phyloP scores from a whole-genome alignment of 2,797 vertebrate genomes.

The Huso huso region DNA sequence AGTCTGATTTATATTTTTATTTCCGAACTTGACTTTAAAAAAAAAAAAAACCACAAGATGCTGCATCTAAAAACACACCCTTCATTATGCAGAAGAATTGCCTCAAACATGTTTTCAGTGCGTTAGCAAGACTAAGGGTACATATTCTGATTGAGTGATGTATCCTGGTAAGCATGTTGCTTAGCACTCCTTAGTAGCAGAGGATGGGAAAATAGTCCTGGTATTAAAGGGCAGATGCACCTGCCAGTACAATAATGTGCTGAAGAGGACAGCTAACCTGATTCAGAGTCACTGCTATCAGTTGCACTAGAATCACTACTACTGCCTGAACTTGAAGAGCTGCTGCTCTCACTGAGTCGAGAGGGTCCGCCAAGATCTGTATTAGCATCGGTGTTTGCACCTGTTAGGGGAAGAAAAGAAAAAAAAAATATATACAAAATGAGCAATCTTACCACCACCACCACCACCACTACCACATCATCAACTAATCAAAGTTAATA shows the following conservation, averaged over 20 bases:
- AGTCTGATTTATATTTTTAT: no score
- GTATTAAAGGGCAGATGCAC: conserved; percentile 12
- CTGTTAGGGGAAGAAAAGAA: conserved; percentile 32
- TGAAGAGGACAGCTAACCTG: conserved; percentile 60
- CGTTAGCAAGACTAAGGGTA: conserved; percentile 18
- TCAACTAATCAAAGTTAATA: not conserved
- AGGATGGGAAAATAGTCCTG: conserved; percentile 7
- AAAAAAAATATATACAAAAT: no score
- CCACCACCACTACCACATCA: no score
- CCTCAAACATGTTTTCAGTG: conserved; percentile 12
- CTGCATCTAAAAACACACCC: not conserved
- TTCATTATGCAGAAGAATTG: not conserved
- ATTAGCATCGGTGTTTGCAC: conserved; percentile 25
- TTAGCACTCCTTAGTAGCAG: conserved; percentile 5
- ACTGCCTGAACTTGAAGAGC: conserved; percentile 44
- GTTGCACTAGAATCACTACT: conserved; percentile 55
- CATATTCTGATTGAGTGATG: not conserved
- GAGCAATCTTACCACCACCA: no score
- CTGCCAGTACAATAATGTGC: conserved; percentile 16
- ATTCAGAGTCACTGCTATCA: conserved; percentile 69
- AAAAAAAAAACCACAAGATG: not conserved
- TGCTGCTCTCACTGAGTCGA: conserved; percentile 59
- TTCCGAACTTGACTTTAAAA: not conserved
- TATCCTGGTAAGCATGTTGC: conserved; percentile 1
- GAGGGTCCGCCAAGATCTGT: conserved; percentile 30